These are phyloP conservation scores for Caracal caracal DNA, from an alignment of 2,113 vertebrate species.

Conservation along the genomic window DNA sequence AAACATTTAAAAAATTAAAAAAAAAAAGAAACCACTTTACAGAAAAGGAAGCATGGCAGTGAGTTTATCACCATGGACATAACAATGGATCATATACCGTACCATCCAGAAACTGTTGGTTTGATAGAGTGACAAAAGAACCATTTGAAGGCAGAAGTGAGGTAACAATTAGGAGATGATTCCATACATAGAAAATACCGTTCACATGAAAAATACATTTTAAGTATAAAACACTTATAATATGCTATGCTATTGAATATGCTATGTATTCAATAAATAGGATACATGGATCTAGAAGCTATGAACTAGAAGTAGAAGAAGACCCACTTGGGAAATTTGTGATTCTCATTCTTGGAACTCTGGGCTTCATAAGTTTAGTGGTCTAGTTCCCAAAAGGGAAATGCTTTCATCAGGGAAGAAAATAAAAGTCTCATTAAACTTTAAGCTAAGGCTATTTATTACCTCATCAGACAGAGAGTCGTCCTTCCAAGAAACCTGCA, in stretches of 20 bases:
- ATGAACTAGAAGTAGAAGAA: background rate
- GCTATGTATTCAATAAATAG: background rate
- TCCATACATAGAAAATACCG: background rate
- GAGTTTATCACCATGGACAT: background rate
- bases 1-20: too few species aligned
- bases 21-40: background rate
- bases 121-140: background rate
- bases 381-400: background rate
- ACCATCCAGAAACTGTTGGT: background rate
- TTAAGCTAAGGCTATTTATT: background rate
- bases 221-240: background rate
- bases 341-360: background rate
- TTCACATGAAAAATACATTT: background rate
- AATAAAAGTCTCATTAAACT: background rate
- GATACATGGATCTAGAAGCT: background rate
- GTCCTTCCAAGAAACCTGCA: background rate
- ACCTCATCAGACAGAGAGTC: background rate
- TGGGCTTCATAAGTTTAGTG: background rate
- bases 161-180: background rate
- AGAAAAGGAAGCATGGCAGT: background rate
- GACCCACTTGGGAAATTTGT: background rate
- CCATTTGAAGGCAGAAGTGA: background rate
- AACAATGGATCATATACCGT: background rate
- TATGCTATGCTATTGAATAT: background rate
- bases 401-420: background rate